Base-by-base conservation (phyloP, 2,888 invertebrate genomes). In the Cremastinae sp. region DNA sequence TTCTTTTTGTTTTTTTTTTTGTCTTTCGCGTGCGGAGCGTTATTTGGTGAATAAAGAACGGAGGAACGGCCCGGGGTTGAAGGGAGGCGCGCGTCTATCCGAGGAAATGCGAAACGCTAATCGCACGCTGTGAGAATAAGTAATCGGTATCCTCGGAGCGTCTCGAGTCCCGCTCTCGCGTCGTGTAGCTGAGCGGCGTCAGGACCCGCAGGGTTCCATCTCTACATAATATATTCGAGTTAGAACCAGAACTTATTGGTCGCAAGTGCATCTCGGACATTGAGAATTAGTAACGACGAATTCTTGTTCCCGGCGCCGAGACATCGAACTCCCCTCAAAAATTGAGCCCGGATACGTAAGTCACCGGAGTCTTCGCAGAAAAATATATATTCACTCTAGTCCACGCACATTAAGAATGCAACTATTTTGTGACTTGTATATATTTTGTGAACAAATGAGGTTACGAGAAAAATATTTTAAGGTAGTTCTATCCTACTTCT, bases 51-150 rank as follows among this genome's bases (percentile, higher is more conserved):
- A 62, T 16, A 51, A 47, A 64, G 54, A 54, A 47, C 22, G 43
- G 47, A 53, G 12, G 54, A 74, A 66, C 61, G 56, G 16, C 49
- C 51, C 34, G 22, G 51, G 18, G 49, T 36, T 65, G 16, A 36
- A 14, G 10, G 49, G 22, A 12, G 18, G 10, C 41, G 34, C 28
- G 64, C 10, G 49, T 70, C 65, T 77, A 69, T 49, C 43, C 34
- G 28, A 16, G 34, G 43, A 73, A 41, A 53, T 69, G 34, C 28
- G 65, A 36, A 74, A 56, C 54, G 69, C 51, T 43, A 56, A 70
- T 14, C 62, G 65, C 77, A 74, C 73, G 77, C 77, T 77, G 77
- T 65, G 77, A 77, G 77, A 77, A 77, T 77, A 77, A 77, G 56
- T 73, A 73, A 74, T 69, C 76, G 73, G 16, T 38, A 53, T 54